These are phyloP conservation scores for Erpornis zantholeuca DNA, from an alignment of 2,113 vertebrate species.

Conservation along the genomic window DNA sequence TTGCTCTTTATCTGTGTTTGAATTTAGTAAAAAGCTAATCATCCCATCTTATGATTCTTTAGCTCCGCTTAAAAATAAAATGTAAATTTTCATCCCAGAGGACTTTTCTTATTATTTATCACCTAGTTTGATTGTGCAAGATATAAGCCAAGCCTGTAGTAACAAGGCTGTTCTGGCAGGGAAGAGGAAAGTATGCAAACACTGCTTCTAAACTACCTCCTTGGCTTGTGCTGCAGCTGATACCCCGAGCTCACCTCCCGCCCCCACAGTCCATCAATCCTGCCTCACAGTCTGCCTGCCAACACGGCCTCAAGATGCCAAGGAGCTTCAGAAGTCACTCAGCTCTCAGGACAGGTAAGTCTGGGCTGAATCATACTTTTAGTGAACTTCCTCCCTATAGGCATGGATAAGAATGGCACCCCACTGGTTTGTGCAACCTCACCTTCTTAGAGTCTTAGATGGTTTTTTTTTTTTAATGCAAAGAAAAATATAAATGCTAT, in stretches of 20 bases:
- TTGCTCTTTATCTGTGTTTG: background rate
- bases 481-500: background rate
- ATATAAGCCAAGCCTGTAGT: background rate
- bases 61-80: background rate
- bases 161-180: background rate
- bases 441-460: background rate
- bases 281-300: background rate
- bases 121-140: background rate
- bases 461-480: background rate
- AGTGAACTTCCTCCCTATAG: background rate
- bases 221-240: background rate
- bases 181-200: background rate
- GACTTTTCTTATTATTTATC: background rate
- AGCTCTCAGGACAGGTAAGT: background rate
- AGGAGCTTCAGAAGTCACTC: background rate
- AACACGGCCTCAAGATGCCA: background rate
- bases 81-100: background rate
- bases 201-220: background rate
- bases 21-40: background rate
- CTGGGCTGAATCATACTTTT: background rate
- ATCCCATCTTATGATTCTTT: background rate
- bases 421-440: background rate
- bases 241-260: background rate
- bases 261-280: background rate
- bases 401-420: background rate